Base-by-base conservation (phyloP, 2,113 vertebrate genomes). In the Cepphus grylle region DNA sequence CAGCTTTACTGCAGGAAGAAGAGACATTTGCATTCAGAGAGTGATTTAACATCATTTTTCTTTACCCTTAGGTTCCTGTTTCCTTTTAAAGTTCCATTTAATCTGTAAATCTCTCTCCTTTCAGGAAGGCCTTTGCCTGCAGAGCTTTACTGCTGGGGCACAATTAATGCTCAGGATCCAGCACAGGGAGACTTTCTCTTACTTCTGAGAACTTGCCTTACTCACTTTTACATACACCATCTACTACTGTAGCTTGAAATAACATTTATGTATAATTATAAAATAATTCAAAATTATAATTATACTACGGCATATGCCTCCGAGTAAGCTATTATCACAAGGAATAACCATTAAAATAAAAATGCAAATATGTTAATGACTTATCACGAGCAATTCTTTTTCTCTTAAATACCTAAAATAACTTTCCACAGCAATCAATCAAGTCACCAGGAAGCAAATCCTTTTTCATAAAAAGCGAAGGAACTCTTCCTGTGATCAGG, bases 1-100 rank as follows among this genome's bases (percentile, higher is more conserved):
- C 99, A 15, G 99, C 99, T 98, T 99, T 99, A 98, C 99, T 99
- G 98, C 34, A 90, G 40, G 92, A 92, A 73, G 91, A 97, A 79
- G 87, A 58, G 50, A 86, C 22, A 89, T 65, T 85, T 43, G 20
- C 29, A 80, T 84, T 67, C 73, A 92, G 52, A 59, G 69, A 81
- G 20, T 26, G 66, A 70, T 72, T 83, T 65, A 80, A 40, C 25
- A 76, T 12, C 0, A 21, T 59, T 71, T 92, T 83, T 58, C 38
- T 90, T 74, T 69, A 55, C 32, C 42, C 19, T 76, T 70, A 52
- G 10, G 18, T 71, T 90, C n/a, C 30, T 45, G n/a, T 56, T 94
- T 89, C 50, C 71, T 65, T 72, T 81, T 49, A 50, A 73, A 92
- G 21, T 66, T 69, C 81, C 42, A 12, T 71, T 72, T 70, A 59